Evolutionary conservation across 2,113 vertebrate species (phyloP), one percentile per base, ranked within the genome.

Genomic region (Zosterops lateralis): DNA sequence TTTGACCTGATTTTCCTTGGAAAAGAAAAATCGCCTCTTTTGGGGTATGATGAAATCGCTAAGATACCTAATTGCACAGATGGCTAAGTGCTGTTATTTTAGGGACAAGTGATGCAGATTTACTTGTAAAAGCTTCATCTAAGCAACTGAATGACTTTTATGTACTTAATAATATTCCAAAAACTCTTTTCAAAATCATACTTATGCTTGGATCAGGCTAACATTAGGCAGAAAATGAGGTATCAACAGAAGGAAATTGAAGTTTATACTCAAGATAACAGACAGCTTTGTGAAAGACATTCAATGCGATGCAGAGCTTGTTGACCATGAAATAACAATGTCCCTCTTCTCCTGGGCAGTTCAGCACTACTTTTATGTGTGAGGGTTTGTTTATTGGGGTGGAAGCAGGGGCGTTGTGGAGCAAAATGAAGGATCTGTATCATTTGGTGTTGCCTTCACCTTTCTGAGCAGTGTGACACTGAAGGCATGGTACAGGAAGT

Each of bases 321-420:
- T 31, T 72, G n/a, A 29, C 17, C 3, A 45, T 5, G 4, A 60
- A 82, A 74, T 5, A 51, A 3, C 17, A 56, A 40, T 14, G 36
- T 36, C 15, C 28, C 17, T 48, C n/a, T 72, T 9, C 8, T 61
- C 9, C 12, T 87, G 36, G 40, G 9, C 75, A 9, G 28, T 84
- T 79, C 17, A 61, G 21, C 12, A 28, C 12, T 56, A 6, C 38
- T 81, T 84, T 22, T 50, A 2, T 29, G 10, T 29, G 4, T 21
- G 7, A 15, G 5, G 5, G 14, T 54, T 83, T 53, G 42, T 3
- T 12, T 8, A 60, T 20, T 4, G 3, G 29, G 12, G 1, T 5
- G 5, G 4, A 13, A 5, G 5, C 4, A 8, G 21, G 10, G 2
- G 7, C 4, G 3, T 14, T 66, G 26, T 36, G 19, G 47, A 44